Base-by-base conservation (phyloP, 2,888 invertebrate genomes). In the Philopedon plagiatum region DNA sequence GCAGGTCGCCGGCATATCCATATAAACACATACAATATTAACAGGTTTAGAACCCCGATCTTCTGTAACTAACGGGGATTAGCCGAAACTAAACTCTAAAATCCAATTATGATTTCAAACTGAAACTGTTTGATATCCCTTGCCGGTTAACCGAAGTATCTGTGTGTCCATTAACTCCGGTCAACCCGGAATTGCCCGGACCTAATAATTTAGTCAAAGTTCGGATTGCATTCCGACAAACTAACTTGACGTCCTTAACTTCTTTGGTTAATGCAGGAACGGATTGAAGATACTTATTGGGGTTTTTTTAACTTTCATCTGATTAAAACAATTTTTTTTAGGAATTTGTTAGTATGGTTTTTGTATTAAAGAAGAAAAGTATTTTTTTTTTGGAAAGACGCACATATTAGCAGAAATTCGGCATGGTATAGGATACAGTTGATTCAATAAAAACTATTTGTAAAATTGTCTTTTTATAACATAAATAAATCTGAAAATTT, bases 81-180 rank as follows among this genome's bases (percentile, higher is more conserved):
- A 58, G 57, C 63, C 63, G 32, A 61, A 73, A 58, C 73, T 73
- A 71, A 70, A 74, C 68, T 66, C 74, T 62, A 69, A 70, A 74
- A 74, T 74, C 74, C 67, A 74, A 74, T 74, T 74, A 74, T 71
- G 70, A 74, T 39, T 70, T 65, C 46, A 69, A 61, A 39, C 68
- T 60, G 73, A 21, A 64, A 34, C 60, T 69, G 77, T 74, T 74
- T 67, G 67, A 71, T 74, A 74, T 74, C 32, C 60, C 61, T 41
- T 44, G 71, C 49, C 51, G 74, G 74, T 74, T 74, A 74, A 74
- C 74, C 74, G 41, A 68, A 46, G 67, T 70, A 74, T 74, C 71
- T 49, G 46, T 74, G 46, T 74, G 74, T 74, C 74, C 74, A 74
- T 74, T 74, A 71, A 74, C 67, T 71, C 51, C 70, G 74, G 71